phyloP scores from a whole-genome alignment of 2,113 vertebrate species.

The Junco hyemalis region DNA sequence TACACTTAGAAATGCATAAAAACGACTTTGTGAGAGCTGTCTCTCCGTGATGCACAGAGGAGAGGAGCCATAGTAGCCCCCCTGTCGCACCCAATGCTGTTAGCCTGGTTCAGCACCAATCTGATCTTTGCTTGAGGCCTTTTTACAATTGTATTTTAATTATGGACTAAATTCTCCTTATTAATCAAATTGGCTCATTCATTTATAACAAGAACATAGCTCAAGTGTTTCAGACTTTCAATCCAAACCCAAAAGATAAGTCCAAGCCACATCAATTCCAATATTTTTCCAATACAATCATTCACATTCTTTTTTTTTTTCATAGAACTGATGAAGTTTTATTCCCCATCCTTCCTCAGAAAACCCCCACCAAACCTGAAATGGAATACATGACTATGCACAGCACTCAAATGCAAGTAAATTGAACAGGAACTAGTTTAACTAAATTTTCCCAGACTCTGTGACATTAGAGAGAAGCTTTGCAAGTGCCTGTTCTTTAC shows the following conservation, averaged over 20 bases:
- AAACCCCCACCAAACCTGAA: background rate
- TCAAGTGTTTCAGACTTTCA: background rate
- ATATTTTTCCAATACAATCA: background rate
- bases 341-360: background rate
- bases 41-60: too few relatives aligned
- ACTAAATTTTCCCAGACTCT: background rate
- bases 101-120: too few relatives aligned
- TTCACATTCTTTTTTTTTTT: background rate
- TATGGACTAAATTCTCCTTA: too few relatives aligned
- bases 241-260: background rate
- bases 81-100: too few relatives aligned
- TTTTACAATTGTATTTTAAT: too few relatives aligned
- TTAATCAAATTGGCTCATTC: too few relatives aligned
- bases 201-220: background rate
- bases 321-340: background rate
- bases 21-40: too few relatives aligned
- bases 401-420: background rate
- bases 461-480: background rate
- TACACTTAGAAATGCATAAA: background rate
- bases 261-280: background rate
- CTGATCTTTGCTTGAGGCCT: too few relatives aligned
- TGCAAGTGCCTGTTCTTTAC: background rate
- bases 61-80: too few relatives aligned
- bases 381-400: rapidly evolving
- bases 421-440: background rate